These are phyloP conservation scores for Sinocyclocheilus maitianheensis DNA, from an alignment of 2,113 vertebrate genomes.

Conservation along the genomic window DNA sequence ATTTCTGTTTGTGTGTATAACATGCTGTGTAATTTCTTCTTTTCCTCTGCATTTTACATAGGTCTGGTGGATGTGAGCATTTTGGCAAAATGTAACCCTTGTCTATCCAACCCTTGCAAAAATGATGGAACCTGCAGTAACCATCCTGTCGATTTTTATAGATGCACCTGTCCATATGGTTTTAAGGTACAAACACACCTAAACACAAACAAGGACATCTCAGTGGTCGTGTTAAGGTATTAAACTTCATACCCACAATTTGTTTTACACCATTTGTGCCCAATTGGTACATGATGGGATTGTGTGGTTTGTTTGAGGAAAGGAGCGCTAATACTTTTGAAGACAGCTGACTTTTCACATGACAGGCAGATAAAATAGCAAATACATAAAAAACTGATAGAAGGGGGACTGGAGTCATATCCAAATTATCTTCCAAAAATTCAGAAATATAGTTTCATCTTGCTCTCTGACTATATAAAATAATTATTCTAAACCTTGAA, in stretches of 20 bases:
- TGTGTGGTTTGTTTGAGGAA: not conserved
- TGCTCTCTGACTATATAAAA: not conserved
- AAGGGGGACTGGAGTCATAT: not conserved
- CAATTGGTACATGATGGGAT: no score
- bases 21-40: constrained; percentile 1
- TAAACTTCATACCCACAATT: constrained; percentile 5
- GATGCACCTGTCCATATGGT: constrained; percentile 94
- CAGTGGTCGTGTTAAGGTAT: not conserved
- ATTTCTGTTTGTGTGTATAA: constrained; percentile 43
- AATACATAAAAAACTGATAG: not conserved
- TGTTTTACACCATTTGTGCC: not conserved
- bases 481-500: not conserved
- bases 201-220: constrained; percentile 16
- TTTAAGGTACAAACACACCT: constrained; percentile 83
- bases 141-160: constrained; percentile 94
- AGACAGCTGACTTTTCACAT: not conserved
- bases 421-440: no score
- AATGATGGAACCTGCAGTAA: constrained; percentile 95
- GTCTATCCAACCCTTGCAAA: constrained; percentile 93
- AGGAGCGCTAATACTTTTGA: not conserved
- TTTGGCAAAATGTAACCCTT: constrained; percentile 96
- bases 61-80: constrained; percentile 89
- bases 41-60: constrained; percentile 60
- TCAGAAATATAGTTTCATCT: no score
- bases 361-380: not conserved